Evolutionary conservation across 2,888 invertebrate species (phyloP).

Genomic region (Drosophila hamatofila): DNA sequence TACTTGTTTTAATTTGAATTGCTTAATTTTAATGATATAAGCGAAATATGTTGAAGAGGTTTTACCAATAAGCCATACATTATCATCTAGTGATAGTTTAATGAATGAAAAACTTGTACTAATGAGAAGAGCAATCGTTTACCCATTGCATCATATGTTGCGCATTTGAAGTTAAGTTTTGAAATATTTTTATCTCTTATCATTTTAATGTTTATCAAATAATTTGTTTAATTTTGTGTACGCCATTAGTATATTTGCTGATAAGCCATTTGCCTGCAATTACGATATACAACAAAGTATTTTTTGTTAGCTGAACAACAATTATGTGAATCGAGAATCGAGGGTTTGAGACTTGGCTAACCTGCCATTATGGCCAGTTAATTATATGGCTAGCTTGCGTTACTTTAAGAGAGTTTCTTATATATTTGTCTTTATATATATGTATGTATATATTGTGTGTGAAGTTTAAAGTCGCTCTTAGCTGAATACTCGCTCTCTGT

Average conservation of each 20-base stretch:
- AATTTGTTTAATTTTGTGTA: conserved; percentile 45
- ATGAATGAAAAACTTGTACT: conserved; percentile 10
- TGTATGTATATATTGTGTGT: too few relatives aligned
- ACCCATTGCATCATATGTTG: background rate
- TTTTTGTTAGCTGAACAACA: background rate
- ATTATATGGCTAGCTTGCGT: background rate
- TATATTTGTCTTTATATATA: background rate
- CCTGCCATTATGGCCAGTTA: conserved; percentile 15
- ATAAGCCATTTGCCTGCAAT: conserved; percentile 53
- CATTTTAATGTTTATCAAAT: conserved; percentile 47
- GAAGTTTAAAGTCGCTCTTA: background rate
- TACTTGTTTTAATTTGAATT: too few relatives aligned
- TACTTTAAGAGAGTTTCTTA: conserved; percentile 11
- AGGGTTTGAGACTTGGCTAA: conserved; percentile 15
- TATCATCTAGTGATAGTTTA: conserved; percentile 17
- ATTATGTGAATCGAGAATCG: conserved; percentile 18
- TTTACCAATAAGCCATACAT: background rate
- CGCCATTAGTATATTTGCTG: conserved; percentile 44
- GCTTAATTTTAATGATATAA: background rate
- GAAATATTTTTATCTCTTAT: conserved; percentile 8
- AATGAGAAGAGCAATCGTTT: background rate
- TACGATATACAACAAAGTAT: conserved; percentile 50
- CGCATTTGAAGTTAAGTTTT: background rate
- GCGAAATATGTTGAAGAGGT: too few relatives aligned
- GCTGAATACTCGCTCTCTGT: conserved; percentile 5